These are phyloP conservation scores for Proteles cristata DNA, from an alignment of 2,113 vertebrate species.

Conservation along the genomic window DNA sequence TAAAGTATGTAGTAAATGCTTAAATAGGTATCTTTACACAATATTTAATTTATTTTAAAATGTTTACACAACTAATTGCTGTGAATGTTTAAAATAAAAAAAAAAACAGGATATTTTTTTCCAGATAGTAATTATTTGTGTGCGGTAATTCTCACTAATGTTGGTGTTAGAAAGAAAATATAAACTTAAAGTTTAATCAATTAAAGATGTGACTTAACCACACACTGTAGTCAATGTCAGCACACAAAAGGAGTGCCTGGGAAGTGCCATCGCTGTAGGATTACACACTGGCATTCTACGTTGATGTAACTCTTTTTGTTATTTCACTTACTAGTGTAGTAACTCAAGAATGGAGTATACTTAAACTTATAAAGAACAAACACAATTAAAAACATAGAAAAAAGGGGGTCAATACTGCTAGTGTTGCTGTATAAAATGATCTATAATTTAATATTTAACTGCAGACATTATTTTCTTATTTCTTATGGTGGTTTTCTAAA, in stretches of 20 bases:
- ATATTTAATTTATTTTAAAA: neutral
- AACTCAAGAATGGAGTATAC: neutral
- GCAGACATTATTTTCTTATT: neutral
- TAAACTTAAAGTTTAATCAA: neutral
- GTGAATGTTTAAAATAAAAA: too few species aligned
- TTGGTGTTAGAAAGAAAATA: neutral
- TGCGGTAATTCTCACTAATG: neutral
- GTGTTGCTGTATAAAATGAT: neutral
- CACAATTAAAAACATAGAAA: neutral
- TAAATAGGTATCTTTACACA: neutral
- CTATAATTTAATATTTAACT: neutral
- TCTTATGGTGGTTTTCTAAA: neutral
- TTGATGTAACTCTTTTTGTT: fast-evolving
- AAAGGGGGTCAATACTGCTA: neutral
- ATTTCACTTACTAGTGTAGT: neutral
- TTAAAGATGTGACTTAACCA: neutral
- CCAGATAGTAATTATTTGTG: neutral
- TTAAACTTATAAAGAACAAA: neutral
- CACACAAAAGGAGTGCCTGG: neutral
- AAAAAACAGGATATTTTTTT: neutral
- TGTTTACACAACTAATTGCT: neutral
- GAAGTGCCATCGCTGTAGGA: neutral
- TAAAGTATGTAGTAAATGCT: neutral
- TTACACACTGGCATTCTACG: neutral
- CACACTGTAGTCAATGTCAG: fast-evolving